Conservation (phyloP, 53 echinoderm and acorn worm genomes). For the Antedon mediterranea region DNA sequence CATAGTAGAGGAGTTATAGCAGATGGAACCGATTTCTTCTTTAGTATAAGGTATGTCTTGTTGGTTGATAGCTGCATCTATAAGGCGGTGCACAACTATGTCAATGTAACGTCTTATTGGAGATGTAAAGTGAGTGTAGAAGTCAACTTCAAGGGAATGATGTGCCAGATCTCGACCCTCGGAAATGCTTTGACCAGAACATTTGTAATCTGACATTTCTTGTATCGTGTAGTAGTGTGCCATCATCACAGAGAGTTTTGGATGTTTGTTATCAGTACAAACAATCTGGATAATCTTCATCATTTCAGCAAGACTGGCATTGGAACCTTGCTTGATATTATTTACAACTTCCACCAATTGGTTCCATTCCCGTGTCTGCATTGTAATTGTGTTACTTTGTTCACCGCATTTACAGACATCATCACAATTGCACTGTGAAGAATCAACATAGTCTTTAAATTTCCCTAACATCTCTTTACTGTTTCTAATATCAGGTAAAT, state of each 20-base stretch:
- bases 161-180: not conserved
- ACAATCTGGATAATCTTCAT: conserved; percentile 37
- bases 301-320: conserved; percentile 22
- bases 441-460: not conserved
- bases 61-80: conserved; percentile 26
- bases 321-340: not conserved
- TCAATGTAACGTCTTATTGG: conserved; percentile 77
- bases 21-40: conserved; percentile 48
- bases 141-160: conserved; percentile 23
- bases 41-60: conserved; percentile 33
- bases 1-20: conserved; percentile 58
- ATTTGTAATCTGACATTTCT: conserved; percentile 39
- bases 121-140: conserved; percentile 51
- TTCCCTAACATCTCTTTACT: conserved; percentile 23
- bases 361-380: not conserved
- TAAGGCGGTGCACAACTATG: conserved; percentile 67
- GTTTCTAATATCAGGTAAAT: conserved; percentile 23
- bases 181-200: conserved; percentile 14
- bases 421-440: not conserved
- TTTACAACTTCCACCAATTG: not conserved
- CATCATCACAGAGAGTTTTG: conserved; percentile 43
- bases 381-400: not conserved
- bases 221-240: conserved; percentile 32
- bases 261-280: conserved; percentile 43
- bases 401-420: not conserved